Evolutionary conservation across 2,797 vertebrate genomes (phyloP), one percentile per base, ranked within the genome.

Genomic region (Falco cherrug): DNA sequence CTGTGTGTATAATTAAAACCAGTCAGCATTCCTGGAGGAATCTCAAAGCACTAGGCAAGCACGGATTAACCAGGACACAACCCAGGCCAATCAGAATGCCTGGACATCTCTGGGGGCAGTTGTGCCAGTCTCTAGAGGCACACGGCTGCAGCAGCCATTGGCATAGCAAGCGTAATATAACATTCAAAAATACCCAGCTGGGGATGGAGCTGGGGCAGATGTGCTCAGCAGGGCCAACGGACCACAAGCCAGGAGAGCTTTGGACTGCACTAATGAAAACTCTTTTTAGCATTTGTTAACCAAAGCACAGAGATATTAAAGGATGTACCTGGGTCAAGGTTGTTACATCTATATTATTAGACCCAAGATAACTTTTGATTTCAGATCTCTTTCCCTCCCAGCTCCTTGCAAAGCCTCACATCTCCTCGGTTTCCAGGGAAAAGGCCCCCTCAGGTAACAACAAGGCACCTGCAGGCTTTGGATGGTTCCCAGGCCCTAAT

Each of bases 191-290:
- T 16, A 64, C 60, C 48, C 88, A 87, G 86, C 61, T 68, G 69
- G 39, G 56, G 59, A 33, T 87, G 71, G 70, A 90, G 64, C 68
- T 64, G 39, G 86, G 39, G 86, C 92, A 95, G 90, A 93, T 89
- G 78, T 89, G 90, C 90, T 83, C 93, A 83, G 89, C 79, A 80
- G 78, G 76, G 35, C 51, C 1, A 2, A 45, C 9, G 67, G 73
- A 67, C 45, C 75, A 77, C 71, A 94, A 85, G 71, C 75, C 50
- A 75, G 68, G 78, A 87, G 31, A 87, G 48, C 18, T 68, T 80
- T 79, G 78, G 90, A 92, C 86, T 89, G 64, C 78, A 33, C 70
- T 90, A 91, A 64, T 77, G 93, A 81, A 89, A 81, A 87, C 25
- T 17, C 69, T 59, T 87, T 67, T 79, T 41, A 93, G 84, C 77